Base-by-base conservation (phyloP, 1,140 invertebrate genomes). In the Habropoda laboriosa region DNA sequence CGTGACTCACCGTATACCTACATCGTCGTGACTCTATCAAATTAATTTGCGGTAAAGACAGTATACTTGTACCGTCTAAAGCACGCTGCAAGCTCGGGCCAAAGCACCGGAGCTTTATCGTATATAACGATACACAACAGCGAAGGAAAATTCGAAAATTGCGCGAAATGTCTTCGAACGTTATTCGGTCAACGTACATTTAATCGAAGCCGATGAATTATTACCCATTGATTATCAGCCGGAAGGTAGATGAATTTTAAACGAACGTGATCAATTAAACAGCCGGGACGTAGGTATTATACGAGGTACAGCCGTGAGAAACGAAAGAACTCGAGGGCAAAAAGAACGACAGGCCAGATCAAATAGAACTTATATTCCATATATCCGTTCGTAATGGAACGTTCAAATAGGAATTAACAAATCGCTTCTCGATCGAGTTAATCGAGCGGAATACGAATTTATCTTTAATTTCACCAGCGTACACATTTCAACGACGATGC, bases 181-280 rank as follows among this genome's bases (percentile, higher is more conserved):
- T 13, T 1, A 21, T 2, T 42, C n/a, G n/a, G 5, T 51, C 47
- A 24, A 35, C 16, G 45, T 18, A 27, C 21, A 5, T 53, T 68
- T 38, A 53, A 68, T 53, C 49, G n/a, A 38, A 51, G 10, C 6
- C 18, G 51, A 40, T 42, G 10, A 42, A 58, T 32, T 71, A 71
- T 71, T 71, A 71, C 42, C 51, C 24, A 68, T 7, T 32, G 55
- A 30, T 47, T n/a, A 60, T 57, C 30, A 12, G 18, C 13, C 27
- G 40, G 27, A 60, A 72, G 40, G n/a, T 5, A 35, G 21, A 72
- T 72, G 40, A 45, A 72, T 60, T 72, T 72, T n/a, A 72, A 72
- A 60, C 32, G 55, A 47, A 60, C 21, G 70, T 18, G n/a, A 72
- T 70, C 49, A 53, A 70, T 55, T 70, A 70, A 70, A 49, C 27